Evolutionary conservation across 2,113 vertebrate species (phyloP).

Genomic region (Ochotona curzoniae): DNA sequence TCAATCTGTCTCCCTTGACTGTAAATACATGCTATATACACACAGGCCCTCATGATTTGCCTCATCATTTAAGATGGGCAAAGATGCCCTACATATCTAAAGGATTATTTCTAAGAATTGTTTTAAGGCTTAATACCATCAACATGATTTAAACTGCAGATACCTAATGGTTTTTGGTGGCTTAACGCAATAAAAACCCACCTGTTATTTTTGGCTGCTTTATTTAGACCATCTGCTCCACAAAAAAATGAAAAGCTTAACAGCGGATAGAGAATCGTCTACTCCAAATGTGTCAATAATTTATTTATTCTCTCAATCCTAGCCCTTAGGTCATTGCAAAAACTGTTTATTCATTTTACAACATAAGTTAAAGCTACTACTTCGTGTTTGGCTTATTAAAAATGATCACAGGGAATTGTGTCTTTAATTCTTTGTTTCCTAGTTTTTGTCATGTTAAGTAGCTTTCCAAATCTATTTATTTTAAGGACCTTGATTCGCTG

Average conservation of each 20-base stretch:
- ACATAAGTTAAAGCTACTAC: constrained; percentile 62
- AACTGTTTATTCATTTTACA: constrained; percentile 80
- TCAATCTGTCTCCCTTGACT: constrained; percentile 43
- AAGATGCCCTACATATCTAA: constrained; percentile 53
- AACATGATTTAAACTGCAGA: constrained; percentile 76
- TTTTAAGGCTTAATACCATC: constrained; percentile 65
- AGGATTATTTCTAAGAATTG: constrained; percentile 64
- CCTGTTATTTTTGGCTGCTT: constrained; percentile 85
- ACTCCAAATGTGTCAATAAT: constrained; percentile 84
- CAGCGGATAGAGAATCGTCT: constrained; percentile 82
- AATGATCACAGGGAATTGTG: constrained; percentile 62
- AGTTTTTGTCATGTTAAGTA: background rate
- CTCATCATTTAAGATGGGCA: constrained; percentile 37
- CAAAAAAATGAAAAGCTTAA: constrained; percentile 82
- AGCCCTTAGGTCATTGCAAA: constrained; percentile 79
- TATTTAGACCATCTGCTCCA: constrained; percentile 85
- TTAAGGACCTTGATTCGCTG: background rate
- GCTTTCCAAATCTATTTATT: constrained; percentile 29
- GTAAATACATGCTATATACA: background rate
- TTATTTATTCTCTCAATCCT: constrained; percentile 84
- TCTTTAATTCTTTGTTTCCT: constrained; percentile 56
- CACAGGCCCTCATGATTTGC: background rate
- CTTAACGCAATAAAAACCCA: constrained; percentile 84
- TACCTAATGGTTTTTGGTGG: constrained; percentile 73
- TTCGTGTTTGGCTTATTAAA: constrained; percentile 73